These are phyloP conservation scores for Drosophila stalkeri DNA, from an alignment of 2,888 invertebrate genomes.

Conservation along the genomic window DNA sequence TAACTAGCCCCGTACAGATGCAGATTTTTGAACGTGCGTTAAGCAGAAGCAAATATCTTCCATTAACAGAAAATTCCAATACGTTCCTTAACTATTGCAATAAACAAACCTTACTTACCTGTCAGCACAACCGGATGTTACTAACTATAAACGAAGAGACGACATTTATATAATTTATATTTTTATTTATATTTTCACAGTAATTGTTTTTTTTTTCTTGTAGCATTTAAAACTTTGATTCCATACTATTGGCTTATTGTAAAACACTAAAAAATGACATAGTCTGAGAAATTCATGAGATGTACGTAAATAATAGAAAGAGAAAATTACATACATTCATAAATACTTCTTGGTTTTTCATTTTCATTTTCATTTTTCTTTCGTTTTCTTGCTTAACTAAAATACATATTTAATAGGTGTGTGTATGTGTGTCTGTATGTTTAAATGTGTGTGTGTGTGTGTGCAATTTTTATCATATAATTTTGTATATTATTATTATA, in stretches of 20 bases:
- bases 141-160: too few species aligned
- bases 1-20: too few species aligned
- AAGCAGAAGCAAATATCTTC: background rate
- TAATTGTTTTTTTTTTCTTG: slow-evolving; percentile 49
- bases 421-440: slow-evolving; percentile 20
- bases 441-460: slow-evolving; percentile 8
- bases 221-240: slow-evolving; percentile 64
- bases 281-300: slow-evolving; percentile 60
- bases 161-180: slow-evolving; percentile 39
- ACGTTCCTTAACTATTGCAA: background rate
- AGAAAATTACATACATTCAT: slow-evolving; percentile 66
- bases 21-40: background rate
- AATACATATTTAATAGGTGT: slow-evolving; percentile 61
- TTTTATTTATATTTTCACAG: slow-evolving; percentile 57
- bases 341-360: slow-evolving; percentile 47
- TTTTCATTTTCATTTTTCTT: slow-evolving; percentile 1
- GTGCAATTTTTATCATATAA: slow-evolving; percentile 27
- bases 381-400: slow-evolving; percentile 41
- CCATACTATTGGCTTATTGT: slow-evolving; percentile 58
- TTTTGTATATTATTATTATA: slow-evolving; percentile 3
- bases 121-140: background rate
- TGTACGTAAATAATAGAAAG: slow-evolving; percentile 60
- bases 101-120: background rate
- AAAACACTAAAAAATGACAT: slow-evolving; percentile 64
- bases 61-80: background rate